Evolutionary conservation across 1,140 invertebrate species (phyloP).

Genomic region (Drosophila littoralis): DNA sequence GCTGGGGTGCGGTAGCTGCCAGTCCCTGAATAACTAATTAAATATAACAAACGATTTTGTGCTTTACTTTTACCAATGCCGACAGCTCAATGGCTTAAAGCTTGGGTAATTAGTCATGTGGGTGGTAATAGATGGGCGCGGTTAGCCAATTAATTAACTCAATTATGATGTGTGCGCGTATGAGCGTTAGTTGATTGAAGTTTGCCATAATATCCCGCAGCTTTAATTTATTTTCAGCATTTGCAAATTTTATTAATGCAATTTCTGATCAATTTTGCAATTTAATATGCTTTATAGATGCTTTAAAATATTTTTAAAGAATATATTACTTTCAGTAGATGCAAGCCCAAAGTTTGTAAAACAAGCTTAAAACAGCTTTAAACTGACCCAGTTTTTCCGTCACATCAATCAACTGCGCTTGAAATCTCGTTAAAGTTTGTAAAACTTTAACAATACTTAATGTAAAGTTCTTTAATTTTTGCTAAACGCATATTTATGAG

Average conservation of each 20-base stretch:
- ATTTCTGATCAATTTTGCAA: constrained; percentile 48
- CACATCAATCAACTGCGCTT: neutral
- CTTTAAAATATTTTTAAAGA: neutral
- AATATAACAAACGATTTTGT: constrained; percentile 26
- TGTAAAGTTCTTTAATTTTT: neutral
- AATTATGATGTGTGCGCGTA: constrained; percentile 22
- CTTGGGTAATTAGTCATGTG: constrained; percentile 24
- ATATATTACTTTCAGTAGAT: too few relatives aligned
- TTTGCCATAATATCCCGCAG: constrained; percentile 3
- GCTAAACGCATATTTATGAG: constrained; percentile 8
- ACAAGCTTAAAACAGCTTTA: too few relatives aligned
- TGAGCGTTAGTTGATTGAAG: constrained; percentile 12
- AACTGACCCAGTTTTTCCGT: neutral
- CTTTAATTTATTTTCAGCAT: constrained; percentile 8
- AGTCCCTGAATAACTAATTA: constrained; percentile 54
- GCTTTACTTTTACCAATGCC: constrained; percentile 10
- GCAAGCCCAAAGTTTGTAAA: too few relatives aligned
- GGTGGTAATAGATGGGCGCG: constrained; percentile 27
- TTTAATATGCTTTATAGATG: constrained; percentile 7
- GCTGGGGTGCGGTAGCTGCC: constrained; percentile 25
- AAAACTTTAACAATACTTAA: neutral
- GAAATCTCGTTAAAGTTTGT: neutral
- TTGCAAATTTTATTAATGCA: constrained; percentile 5
- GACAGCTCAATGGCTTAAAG: constrained; percentile 1
- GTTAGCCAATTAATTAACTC: constrained; percentile 30